Evolutionary conservation across 2,797 vertebrate genomes (phyloP).

Genomic region (Lepidocolaptes lacrymiger): DNA sequence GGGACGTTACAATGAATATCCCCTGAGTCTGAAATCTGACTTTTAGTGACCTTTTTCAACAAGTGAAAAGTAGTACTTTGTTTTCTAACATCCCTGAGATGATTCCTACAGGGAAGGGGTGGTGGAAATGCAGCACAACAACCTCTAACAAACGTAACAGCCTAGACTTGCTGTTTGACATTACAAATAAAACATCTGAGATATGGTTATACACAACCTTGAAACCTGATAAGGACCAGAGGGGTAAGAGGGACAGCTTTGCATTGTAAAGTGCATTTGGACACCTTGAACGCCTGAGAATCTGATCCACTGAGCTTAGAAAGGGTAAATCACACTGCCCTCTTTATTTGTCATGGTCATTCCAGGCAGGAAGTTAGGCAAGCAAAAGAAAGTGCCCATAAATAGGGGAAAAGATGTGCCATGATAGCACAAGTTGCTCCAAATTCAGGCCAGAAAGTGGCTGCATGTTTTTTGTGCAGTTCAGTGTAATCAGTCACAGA

Average conservation of each 20-base stretch:
- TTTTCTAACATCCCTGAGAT: background rate
- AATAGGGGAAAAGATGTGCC: background rate
- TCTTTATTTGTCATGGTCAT: background rate
- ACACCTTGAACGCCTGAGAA: background rate
- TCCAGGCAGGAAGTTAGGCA: background rate
- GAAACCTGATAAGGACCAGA: background rate
- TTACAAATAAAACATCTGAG: slow-evolving; percentile 16
- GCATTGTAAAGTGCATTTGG: background rate
- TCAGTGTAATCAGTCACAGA: background rate
- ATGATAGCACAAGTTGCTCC: background rate
- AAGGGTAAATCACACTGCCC: background rate
- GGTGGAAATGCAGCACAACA: background rate
- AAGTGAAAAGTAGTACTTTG: background rate
- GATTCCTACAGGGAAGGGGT: background rate
- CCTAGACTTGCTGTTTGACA: background rate
- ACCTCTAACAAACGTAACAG: background rate
- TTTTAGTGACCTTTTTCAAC: background rate
- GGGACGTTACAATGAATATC: background rate
- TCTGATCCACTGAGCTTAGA: background rate
- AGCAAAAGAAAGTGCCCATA: background rate
- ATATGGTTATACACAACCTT: background rate
- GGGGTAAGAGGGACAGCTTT: background rate
- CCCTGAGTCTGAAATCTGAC: background rate
- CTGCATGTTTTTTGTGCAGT: fast-evolving
- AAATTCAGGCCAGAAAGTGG: background rate